These are phyloP conservation scores for Myanophis thanlyinensis DNA, from an alignment of 2,113 vertebrate genomes.

Conservation along the genomic window DNA sequence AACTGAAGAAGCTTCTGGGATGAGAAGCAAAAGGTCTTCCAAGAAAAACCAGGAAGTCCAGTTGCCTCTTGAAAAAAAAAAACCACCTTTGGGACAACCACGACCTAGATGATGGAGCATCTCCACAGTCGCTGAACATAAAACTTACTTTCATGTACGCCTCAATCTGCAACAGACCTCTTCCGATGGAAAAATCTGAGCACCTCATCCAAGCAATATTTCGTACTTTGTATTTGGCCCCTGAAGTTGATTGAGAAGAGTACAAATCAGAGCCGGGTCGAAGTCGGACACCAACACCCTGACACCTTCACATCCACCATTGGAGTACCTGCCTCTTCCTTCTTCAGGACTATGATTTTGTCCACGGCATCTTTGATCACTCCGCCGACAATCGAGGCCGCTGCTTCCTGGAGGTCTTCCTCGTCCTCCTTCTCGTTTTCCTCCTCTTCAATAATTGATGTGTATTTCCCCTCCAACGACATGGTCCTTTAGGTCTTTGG, in stretches of 20 bases:
- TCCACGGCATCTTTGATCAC: background rate
- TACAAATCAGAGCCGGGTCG: background rate
- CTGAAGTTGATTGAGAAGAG: slow-evolving; percentile 46
- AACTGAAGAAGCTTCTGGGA: too few relatives aligned
- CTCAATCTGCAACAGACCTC: slow-evolving; percentile 71
- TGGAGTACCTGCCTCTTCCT: slow-evolving; percentile 43
- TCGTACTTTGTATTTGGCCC: background rate
- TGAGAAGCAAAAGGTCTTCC: too few relatives aligned
- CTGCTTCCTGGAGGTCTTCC: background rate
- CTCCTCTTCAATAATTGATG: background rate
- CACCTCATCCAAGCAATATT: slow-evolving; percentile 69
- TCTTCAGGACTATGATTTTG: background rate
- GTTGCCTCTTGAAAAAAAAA: too few relatives aligned
- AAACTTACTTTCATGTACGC: slow-evolving; percentile 72
- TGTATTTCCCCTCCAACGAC: background rate
- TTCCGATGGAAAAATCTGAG: slow-evolving; percentile 74
- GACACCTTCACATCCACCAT: background rate
- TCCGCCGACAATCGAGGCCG: background rate
- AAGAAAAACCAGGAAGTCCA: too few relatives aligned
- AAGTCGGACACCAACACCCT: background rate
- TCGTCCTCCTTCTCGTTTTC: background rate
- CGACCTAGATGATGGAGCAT: too few relatives aligned
- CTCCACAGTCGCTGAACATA: too few relatives aligned
- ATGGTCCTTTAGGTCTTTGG: background rate
- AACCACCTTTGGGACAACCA: too few relatives aligned